Percentiles rank a stretch among this genome's conserved stretches.
These are phyloP conservation scores for Crematogaster levior DNA, from an alignment of 2,888 invertebrate genomes.

Conservation along the genomic window DNA sequence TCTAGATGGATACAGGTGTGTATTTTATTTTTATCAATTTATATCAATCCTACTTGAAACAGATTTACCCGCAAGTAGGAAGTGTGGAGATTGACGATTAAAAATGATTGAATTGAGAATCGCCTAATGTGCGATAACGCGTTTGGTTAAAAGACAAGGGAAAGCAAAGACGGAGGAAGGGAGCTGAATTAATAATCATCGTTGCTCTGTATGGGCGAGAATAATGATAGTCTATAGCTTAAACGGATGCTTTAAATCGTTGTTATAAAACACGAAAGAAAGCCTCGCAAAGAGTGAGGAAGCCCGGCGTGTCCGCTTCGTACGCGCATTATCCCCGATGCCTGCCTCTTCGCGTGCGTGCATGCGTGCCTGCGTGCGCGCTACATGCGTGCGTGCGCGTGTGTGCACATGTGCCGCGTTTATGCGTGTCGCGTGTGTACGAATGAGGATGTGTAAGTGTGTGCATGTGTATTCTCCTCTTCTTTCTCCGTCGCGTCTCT, in stretches of 20 bases:
- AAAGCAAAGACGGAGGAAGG: background rate
- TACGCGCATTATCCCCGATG: conserved; percentile 64
- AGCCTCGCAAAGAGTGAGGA: conserved; percentile 40
- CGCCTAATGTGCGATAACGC: background rate
- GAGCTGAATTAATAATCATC: conserved; percentile 12
- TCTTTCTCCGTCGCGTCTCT: conserved; percentile 63
- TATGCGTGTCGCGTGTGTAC: background rate
- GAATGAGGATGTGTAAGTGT: too few species aligned
- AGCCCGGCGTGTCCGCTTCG: conserved; percentile 51
- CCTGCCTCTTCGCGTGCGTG: conserved; percentile 54
- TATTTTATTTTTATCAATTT: background rate
- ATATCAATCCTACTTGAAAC: background rate
- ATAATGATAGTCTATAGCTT: background rate
- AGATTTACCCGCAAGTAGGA: background rate
- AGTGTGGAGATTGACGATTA: background rate
- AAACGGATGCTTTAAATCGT: conserved; percentile 31
- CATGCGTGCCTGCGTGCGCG: conserved; percentile 28
- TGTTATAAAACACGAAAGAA: conserved; percentile 51
- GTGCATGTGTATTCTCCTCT: conserved; percentile 51
- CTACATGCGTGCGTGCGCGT: conserved; percentile 13
- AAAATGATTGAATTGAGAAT: background rate
- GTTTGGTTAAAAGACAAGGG: background rate
- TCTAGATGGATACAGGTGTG: background rate
- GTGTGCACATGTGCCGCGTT: background rate
- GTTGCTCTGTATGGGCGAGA: background rate